Base-by-base conservation (phyloP, 92 coral and sea anemone genomes). In the Heteractis magnifica region DNA sequence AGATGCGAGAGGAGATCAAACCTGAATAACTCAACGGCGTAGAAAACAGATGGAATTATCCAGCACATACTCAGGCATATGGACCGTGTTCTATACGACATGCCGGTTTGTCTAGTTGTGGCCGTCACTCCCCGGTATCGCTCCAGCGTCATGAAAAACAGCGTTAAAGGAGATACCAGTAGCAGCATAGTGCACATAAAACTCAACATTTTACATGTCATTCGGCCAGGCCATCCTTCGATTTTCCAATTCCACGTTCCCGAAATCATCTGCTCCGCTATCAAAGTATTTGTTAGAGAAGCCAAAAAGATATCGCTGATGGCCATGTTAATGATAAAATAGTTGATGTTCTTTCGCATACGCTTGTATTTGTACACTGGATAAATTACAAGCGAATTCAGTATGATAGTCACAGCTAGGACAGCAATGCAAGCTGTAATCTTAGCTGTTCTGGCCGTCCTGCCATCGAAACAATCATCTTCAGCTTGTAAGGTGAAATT, bases 251-350 rank as follows among this genome's bases (percentile, higher is more conserved):
- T 76, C 81, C 79, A 75, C 10, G 76, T 16, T 2, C 87, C 81
- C 6, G 87, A 65, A 11, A 84, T 34, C 76, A 84, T 65, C 65
- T 76, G 87, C n/a, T 75, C 81, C 9, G 62, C 53, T 51, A 84
- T 75, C 9, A 76, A n/a, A 3, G 60, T 51, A 23, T 75, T 76
- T 5, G 79, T 75, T 6, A 76, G 76, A 1, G 75, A 75, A 49
- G 87, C 87, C 4, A 82, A 56, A 3, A 82, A 68, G 50, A 82
- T 82, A 52, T 82, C 86, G 41, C 79, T 82, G 26, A 82, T 8
- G 6, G 86, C 86, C 86, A 82, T 82, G 86, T 82, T 82, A 6
- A 75, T 77, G 44, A 82, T 82, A 51, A 72, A 82, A 49, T 72
- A 82, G 86, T 75, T 82, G 49, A 82, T 72, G 59, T 72, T 82